phyloP scores from a whole-genome alignment of 35 echinoderm and acorn worm genomes.

The Acanthaster planci region DNA sequence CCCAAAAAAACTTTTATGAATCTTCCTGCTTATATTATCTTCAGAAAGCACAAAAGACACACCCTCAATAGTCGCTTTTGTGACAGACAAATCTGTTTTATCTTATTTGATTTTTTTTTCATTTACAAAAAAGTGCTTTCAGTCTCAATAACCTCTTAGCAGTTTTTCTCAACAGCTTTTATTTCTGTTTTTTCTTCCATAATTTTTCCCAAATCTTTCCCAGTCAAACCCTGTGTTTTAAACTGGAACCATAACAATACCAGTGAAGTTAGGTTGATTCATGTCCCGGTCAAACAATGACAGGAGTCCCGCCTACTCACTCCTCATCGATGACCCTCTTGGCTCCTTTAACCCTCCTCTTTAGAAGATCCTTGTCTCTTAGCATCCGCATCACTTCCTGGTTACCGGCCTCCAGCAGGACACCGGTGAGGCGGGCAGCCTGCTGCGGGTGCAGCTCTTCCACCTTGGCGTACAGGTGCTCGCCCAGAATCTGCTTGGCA shows the following conservation, averaged over 20 bases:
- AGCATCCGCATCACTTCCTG: constrained; percentile 82
- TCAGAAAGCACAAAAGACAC: no score
- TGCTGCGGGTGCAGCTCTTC: constrained; percentile 38
- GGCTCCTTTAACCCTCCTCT: constrained; percentile 35
- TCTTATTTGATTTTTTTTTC: no score
- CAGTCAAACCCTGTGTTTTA: not conserved
- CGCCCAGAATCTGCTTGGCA: constrained; percentile 83
- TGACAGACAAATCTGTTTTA: no score
- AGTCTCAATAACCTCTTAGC: no score
- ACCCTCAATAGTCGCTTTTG: no score
- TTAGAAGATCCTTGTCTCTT: constrained; percentile 46
- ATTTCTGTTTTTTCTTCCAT: not conserved
- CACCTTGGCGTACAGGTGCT: constrained; percentile 78
- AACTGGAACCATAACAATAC: not conserved
- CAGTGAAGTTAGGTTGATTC: not conserved
- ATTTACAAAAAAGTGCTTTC: no score
- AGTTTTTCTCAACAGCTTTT: no score
- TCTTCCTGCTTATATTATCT: no score
- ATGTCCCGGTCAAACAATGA: not conserved
- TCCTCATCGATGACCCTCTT: constrained; percentile 49
- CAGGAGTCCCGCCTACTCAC: not conserved
- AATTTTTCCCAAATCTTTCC: not conserved
- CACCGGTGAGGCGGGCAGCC: constrained; percentile 72
- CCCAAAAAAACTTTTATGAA: no score
- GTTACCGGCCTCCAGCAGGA: constrained; percentile 81